A percentile compares a stretch with the other conserved stretches of the same genome.
Evolutionary conservation across 2,888 invertebrate genomes (phyloP).

Genomic region (Drosophila birchii): DNA sequence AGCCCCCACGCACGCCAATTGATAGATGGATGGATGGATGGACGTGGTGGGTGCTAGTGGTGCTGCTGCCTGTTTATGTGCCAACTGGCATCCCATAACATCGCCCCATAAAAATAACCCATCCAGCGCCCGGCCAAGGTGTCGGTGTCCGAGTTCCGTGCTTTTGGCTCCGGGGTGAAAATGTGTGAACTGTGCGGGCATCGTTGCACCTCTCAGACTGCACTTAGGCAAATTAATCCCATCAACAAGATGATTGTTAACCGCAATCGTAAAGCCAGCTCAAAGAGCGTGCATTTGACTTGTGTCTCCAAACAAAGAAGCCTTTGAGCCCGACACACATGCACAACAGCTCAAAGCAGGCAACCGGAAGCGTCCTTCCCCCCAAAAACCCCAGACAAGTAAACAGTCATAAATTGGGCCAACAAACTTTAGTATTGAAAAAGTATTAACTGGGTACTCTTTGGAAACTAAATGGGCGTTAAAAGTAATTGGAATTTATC

Average conservation of each 20-base stretch:
- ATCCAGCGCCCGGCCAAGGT: slow-evolving; percentile 35
- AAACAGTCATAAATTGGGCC: slow-evolving; percentile 17
- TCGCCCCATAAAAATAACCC: slow-evolving; percentile 60
- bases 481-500: slow-evolving; percentile 4
- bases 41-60: background rate
- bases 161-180: slow-evolving; percentile 11
- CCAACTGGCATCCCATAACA: slow-evolving; percentile 60
- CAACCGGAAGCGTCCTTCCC: background rate
- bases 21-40: slow-evolving; percentile 42
- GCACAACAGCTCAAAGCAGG: background rate
- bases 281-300: slow-evolving; percentile 52
- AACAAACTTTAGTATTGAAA: slow-evolving; percentile 1
- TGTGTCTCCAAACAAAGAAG: slow-evolving; percentile 19
- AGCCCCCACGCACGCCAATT: slow-evolving; percentile 19
- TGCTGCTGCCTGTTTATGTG: slow-evolving; percentile 55
- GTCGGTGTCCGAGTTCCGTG: slow-evolving; percentile 19
- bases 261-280: slow-evolving; percentile 30
- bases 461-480: background rate
- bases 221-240: slow-evolving; percentile 73
- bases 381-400: background rate
- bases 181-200: slow-evolving; percentile 31
- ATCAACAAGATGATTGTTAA: slow-evolving; percentile 50
- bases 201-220: slow-evolving; percentile 55
- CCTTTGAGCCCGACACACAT: slow-evolving; percentile 22
- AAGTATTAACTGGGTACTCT: background rate